A percentile compares a stretch with the other conserved stretches of the same genome.
phyloP scores from a whole-genome alignment of 2,797 vertebrate species.

The Pterois miles region DNA sequence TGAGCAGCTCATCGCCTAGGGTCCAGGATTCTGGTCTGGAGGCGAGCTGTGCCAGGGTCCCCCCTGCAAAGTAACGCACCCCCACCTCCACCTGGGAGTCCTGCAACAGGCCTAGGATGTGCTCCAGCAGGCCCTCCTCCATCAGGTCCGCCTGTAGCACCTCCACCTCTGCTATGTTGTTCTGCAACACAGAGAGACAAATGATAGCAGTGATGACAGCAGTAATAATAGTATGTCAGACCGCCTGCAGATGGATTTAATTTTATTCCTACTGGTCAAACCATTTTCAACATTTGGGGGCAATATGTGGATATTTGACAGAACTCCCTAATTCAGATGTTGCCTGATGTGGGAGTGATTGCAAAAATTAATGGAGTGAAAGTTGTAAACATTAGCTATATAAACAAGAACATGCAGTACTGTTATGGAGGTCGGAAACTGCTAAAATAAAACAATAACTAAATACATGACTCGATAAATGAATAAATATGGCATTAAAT shows the following conservation, averaged over 20 bases:
- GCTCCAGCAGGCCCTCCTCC: conserved; percentile 93
- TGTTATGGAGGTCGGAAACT: not conserved
- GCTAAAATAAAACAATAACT: no score
- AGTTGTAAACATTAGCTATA: conserved; percentile 1
- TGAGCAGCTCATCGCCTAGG: conserved; percentile 83
- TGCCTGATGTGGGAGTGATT: not conserved
- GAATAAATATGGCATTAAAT: no score
- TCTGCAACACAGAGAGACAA: conserved; percentile 74
- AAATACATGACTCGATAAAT: no score
- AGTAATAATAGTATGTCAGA: not conserved
- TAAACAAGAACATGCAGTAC: not conserved
- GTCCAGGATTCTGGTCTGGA: conserved; percentile 91
- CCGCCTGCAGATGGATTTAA: not conserved
- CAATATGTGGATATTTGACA: conserved; percentile 4
- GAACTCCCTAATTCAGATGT: not conserved
- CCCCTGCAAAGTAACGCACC: conserved; percentile 93
- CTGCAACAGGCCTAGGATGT: conserved; percentile 89
- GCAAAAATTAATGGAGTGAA: not conserved
- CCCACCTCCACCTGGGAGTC: conserved; percentile 87
- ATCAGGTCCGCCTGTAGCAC: conserved; percentile 89
- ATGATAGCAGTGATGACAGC: not conserved
- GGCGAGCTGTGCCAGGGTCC: conserved; percentile 92
- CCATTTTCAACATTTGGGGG: not conserved
- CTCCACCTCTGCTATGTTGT: conserved; percentile 95
- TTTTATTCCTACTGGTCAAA: not conserved